Percentiles rank a stretch among this genome's conserved stretches.
Evolutionary conservation across 2,888 invertebrate species (phyloP).

Genomic region (Apamea monoglypha): DNA sequence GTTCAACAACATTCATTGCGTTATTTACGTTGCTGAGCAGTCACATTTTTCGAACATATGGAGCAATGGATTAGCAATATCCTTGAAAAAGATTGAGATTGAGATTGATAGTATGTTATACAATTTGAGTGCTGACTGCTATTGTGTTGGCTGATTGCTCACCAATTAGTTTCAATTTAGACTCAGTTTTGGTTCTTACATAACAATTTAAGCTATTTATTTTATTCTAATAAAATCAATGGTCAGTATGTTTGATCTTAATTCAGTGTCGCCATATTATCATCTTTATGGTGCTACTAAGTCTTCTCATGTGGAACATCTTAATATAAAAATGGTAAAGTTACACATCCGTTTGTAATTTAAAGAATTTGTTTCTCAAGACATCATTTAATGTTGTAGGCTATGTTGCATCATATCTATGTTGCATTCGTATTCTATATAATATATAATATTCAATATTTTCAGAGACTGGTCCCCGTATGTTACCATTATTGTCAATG

Average conservation of each 20-base stretch:
- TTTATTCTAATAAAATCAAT: neutral
- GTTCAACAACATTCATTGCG: no score
- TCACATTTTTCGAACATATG: no score
- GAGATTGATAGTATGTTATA: no score
- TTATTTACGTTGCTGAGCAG: no score
- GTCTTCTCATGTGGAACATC: neutral
- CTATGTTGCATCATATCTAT: slow-evolving; percentile 6
- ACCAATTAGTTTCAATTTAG: slow-evolving; percentile 54
- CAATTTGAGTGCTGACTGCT: no score
- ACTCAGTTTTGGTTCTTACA: neutral
- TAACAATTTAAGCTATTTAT: slow-evolving; percentile 3
- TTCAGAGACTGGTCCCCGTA: neutral
- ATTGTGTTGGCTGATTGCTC: slow-evolving; percentile 38
- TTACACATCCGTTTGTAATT: neutral
- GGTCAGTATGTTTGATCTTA: neutral
- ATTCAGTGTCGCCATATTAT: neutral
- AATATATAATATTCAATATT: neutral
- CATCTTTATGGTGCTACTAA: neutral
- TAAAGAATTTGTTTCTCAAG: neutral
- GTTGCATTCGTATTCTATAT: neutral
- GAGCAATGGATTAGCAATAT: no score
- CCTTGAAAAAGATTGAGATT: no score
- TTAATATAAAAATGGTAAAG: neutral
- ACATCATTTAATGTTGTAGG: neutral
- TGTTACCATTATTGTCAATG: slow-evolving; percentile 16